These are phyloP conservation scores for Butorides virescens DNA, from an alignment of 2,113 vertebrate genomes.

Conservation along the genomic window DNA sequence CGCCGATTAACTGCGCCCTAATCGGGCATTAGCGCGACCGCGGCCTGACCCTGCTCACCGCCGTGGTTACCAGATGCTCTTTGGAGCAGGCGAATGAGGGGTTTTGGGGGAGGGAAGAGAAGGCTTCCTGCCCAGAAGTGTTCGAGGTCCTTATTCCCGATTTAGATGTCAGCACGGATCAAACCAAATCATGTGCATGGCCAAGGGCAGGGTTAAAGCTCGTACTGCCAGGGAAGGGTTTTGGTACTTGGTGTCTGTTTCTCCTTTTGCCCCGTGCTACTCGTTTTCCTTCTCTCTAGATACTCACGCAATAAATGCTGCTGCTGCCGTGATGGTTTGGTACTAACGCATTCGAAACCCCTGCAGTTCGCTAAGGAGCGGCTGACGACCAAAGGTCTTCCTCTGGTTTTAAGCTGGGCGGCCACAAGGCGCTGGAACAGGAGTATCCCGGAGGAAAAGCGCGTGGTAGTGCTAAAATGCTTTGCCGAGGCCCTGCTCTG, in stretches of 20 bases:
- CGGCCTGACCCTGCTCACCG: background rate
- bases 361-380: background rate
- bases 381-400: background rate
- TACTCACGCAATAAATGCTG: background rate
- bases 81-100: background rate
- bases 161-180: background rate
- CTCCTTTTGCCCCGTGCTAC: background rate
- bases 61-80: background rate
- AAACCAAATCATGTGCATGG: accelerated
- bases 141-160: background rate
- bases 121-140: background rate
- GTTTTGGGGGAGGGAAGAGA: background rate
- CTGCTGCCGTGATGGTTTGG: accelerated
- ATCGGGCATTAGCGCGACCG: background rate
- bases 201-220: background rate
- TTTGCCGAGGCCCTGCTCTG: background rate
- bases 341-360: background rate
- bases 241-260: background rate
- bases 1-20: background rate
- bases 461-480: accelerated
- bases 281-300: background rate
- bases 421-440: background rate
- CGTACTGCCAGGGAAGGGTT: background rate
- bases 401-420: background rate
- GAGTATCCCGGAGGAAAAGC: background rate